These are phyloP conservation scores for Staurois parvus DNA, from an alignment of 2,797 vertebrate species.

Conservation along the genomic window DNA sequence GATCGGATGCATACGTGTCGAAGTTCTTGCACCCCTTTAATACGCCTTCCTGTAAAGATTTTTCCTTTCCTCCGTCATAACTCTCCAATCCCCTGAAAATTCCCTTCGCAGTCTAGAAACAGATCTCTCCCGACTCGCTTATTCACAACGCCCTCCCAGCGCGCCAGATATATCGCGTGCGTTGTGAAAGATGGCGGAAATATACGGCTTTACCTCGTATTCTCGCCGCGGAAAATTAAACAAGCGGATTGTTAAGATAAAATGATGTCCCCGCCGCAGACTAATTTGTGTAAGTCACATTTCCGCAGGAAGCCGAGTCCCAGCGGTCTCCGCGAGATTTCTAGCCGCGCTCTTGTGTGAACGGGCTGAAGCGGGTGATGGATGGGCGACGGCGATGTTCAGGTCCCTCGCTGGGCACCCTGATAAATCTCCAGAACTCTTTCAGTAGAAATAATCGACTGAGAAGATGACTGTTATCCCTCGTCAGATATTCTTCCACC, in stretches of 20 bases:
- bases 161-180: background rate
- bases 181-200: background rate
- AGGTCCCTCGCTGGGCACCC: conserved; percentile 79
- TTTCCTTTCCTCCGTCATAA: too few species aligned
- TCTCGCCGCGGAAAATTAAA: background rate
- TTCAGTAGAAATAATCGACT: conserved; percentile 80
- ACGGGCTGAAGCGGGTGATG: conserved; percentile 76
- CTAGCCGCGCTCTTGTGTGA: conserved; percentile 71
- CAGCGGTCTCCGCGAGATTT: conserved; percentile 71
- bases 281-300: conserved; percentile 68
- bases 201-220: background rate
- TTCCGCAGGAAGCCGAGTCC: conserved; percentile 69
- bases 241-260: conserved; percentile 62
- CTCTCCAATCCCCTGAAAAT: too few species aligned
- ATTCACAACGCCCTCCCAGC: background rate
- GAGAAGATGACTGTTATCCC: background rate
- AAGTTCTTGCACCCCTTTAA: too few species aligned
- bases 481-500: too few species aligned
- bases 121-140: background rate
- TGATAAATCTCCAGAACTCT: conserved; percentile 83
- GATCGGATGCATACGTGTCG: too few species aligned
- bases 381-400: conserved; percentile 75
- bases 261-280: conserved; percentile 65
- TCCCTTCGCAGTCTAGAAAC: too few species aligned
- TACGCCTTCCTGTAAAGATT: too few species aligned